These are phyloP conservation scores for Stigmatopora nigra DNA, from an alignment of 2,113 vertebrate species.

Conservation along the genomic window DNA sequence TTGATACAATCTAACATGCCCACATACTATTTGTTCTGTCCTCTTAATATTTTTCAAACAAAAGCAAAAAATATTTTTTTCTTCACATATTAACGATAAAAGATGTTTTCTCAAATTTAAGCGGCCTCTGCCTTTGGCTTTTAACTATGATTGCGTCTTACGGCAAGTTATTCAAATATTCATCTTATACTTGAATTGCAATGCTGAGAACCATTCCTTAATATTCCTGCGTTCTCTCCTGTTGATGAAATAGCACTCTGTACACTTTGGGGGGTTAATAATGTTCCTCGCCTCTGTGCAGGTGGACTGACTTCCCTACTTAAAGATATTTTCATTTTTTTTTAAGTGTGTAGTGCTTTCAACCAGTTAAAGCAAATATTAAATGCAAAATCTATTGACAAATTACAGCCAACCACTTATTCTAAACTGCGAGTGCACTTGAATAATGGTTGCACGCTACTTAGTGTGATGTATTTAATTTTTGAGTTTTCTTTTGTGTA, in stretches of 20 bases:
- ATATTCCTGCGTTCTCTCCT: slow-evolving; percentile 29
- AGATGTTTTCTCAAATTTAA: background rate
- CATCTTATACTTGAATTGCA: slow-evolving; percentile 6
- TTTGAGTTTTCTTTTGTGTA: slow-evolving; percentile 33
- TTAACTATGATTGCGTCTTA: slow-evolving; percentile 30
- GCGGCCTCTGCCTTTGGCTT: background rate
- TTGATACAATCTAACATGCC: no score
- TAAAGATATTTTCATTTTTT: slow-evolving; percentile 42
- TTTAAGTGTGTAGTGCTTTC: slow-evolving; percentile 32
- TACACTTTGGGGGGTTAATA: slow-evolving; percentile 30
- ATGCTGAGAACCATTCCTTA: slow-evolving; percentile 29
- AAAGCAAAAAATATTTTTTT: no score
- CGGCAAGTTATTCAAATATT: slow-evolving; percentile 46
- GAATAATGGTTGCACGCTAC: slow-evolving; percentile 54
- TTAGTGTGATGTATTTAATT: slow-evolving; percentile 43
- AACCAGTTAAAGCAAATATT: slow-evolving; percentile 38
- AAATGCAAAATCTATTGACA: slow-evolving; percentile 43
- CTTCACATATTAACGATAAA: no score
- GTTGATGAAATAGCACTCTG: slow-evolving; percentile 47
- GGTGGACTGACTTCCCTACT: slow-evolving; percentile 42
- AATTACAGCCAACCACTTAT: slow-evolving; percentile 25
- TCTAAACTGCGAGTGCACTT: slow-evolving; percentile 24
- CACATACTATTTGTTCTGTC: no score
- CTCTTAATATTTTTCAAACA: no score
- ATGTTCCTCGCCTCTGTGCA: slow-evolving; percentile 11